A percentile compares a stretch with the other conserved stretches of the same genome.
Evolutionary conservation across 1,140 invertebrate genomes (phyloP).

Genomic region (Dreissena polymorpha): DNA sequence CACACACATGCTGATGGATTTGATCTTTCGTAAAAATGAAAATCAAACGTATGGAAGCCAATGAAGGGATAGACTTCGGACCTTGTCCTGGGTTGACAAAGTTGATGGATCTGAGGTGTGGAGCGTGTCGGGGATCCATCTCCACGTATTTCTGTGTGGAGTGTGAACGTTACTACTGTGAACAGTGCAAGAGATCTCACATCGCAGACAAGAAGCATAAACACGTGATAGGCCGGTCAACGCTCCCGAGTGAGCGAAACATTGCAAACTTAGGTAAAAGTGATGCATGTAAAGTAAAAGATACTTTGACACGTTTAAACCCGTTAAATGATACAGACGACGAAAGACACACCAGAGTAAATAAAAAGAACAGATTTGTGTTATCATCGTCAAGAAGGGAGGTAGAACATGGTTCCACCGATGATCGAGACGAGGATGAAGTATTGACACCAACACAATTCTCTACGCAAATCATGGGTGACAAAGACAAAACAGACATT

Average conservation of each 20-base stretch:
- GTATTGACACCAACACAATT: too few relatives aligned
- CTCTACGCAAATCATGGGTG: background rate
- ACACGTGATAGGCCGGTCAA: background rate
- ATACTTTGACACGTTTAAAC: background rate
- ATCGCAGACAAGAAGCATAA: background rate
- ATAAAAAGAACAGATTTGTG: background rate
- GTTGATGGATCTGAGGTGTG: background rate
- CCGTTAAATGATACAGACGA: background rate
- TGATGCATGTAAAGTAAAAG: background rate
- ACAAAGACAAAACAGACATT: background rate
- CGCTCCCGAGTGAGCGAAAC: background rate
- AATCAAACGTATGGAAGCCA: background rate
- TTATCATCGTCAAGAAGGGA: too few relatives aligned
- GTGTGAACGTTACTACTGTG: background rate
- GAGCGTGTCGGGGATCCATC: background rate
- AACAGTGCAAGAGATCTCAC: background rate
- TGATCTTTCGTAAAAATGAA: background rate
- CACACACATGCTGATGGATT: background rate
- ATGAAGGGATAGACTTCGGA: background rate
- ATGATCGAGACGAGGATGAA: too few relatives aligned
- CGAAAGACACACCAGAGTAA: background rate
- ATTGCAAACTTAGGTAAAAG: background rate
- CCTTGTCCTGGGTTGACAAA: background rate
- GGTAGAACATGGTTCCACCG: too few relatives aligned
- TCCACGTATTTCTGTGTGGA: conserved; percentile 7